These are phyloP conservation scores for Abrostola triplasia DNA, from an alignment of 2,888 invertebrate species.

Conservation along the genomic window DNA sequence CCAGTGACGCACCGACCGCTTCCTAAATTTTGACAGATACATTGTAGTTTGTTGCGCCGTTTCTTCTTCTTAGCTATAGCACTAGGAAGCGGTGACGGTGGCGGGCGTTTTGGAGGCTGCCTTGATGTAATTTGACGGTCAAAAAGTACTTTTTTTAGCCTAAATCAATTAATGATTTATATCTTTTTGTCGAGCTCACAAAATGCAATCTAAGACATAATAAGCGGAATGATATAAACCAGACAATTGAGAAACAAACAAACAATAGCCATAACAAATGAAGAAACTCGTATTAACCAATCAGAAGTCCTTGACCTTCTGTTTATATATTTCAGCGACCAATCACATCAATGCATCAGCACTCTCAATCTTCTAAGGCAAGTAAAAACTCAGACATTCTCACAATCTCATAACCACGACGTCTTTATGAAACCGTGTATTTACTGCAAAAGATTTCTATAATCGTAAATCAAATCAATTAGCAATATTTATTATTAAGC, in stretches of 20 bases:
- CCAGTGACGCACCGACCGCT: too few relatives aligned
- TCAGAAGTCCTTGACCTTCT: conserved; percentile 18
- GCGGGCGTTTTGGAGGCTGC: too few relatives aligned
- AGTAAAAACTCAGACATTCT: conserved; percentile 26
- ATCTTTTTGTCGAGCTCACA: too few relatives aligned
- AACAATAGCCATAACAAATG: neutral
- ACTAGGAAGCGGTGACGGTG: too few relatives aligned
- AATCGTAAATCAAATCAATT: conserved; percentile 5
- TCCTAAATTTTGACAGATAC: too few relatives aligned
- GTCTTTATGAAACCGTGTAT: conserved; percentile 26
- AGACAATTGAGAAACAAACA: neutral
- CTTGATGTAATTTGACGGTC: too few relatives aligned
- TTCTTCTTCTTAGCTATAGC: too few relatives aligned
- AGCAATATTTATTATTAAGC: conserved; percentile 2
- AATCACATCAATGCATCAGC: conserved; percentile 20
- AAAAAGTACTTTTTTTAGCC: too few relatives aligned
- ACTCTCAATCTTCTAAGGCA: conserved; percentile 14
- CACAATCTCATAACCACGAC: conserved; percentile 12
- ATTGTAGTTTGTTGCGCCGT: too few relatives aligned
- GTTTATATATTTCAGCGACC: neutral
- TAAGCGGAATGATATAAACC: neutral
- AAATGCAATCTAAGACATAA: too few relatives aligned
- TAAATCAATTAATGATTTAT: too few relatives aligned
- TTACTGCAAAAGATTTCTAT: neutral
- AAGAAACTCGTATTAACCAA: neutral